These are phyloP conservation scores for Rhineura floridana DNA, from an alignment of 2,113 vertebrate genomes.

Conservation along the genomic window DNA sequence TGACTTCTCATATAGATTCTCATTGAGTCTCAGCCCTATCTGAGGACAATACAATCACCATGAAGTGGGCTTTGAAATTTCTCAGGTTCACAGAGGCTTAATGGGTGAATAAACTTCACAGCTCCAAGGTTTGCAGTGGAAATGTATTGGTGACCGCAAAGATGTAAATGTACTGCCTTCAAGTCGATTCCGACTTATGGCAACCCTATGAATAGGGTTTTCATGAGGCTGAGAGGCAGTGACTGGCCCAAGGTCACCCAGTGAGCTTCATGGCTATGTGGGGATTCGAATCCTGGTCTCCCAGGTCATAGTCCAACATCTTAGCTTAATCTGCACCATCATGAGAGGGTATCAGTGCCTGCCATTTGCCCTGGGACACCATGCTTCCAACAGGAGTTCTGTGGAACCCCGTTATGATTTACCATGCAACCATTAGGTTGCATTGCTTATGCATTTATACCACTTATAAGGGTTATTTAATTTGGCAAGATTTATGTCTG, in stretches of 20 bases:
- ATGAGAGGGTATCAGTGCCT: background rate
- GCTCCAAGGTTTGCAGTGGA: background rate
- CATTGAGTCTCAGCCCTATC: background rate
- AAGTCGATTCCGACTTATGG: too few relatives aligned
- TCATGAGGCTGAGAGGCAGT: too few relatives aligned
- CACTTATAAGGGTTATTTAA: background rate
- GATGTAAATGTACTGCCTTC: too few relatives aligned
- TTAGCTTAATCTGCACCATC: too few relatives aligned
- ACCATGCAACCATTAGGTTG: background rate
- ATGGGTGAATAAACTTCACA: background rate
- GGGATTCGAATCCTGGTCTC: too few relatives aligned
- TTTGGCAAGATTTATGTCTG: background rate
- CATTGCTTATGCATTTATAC: background rate
- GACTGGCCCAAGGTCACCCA: too few relatives aligned
- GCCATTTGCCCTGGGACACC: background rate
- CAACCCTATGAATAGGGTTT: too few relatives aligned
- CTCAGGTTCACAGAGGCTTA: background rate
- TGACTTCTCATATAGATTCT: background rate
- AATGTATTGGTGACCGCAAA: background rate
- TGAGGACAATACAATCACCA: background rate
- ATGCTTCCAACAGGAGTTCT: background rate
- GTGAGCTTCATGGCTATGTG: too few relatives aligned
- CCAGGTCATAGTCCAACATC: too few relatives aligned
- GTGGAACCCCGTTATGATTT: background rate
- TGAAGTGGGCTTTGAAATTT: background rate